Evolutionary conservation across 1,140 invertebrate genomes (phyloP).

Genomic region (Achroia grisella): DNA sequence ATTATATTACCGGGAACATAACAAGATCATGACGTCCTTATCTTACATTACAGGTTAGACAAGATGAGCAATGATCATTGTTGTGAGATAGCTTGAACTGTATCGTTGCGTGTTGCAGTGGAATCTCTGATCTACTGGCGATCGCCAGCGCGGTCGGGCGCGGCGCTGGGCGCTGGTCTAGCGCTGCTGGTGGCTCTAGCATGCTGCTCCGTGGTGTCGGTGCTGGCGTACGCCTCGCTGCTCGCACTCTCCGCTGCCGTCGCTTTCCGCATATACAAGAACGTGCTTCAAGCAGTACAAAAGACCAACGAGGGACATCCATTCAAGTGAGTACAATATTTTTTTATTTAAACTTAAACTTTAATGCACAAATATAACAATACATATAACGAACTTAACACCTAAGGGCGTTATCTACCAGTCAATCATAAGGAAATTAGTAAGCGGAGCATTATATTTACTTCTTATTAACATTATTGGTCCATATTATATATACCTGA

Average conservation of each 20-base stretch:
- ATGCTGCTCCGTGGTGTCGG: conserved; percentile 96
- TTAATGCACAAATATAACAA: no score
- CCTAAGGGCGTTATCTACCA: no score
- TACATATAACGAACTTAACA: no score
- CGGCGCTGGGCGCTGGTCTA: conserved; percentile 91
- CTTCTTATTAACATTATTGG: no score
- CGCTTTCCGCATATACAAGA: conserved; percentile 96
- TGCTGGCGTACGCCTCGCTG: conserved; percentile 93
- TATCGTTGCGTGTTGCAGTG: conserved; percentile 78
- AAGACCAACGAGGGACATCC: conserved; percentile 98
- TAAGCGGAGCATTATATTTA: no score
- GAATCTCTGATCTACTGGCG: conserved; percentile 98
- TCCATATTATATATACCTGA: no score
- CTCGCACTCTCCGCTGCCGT: conserved; percentile 87
- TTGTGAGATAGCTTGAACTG: not conserved
- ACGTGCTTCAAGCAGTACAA: conserved; percentile 95
- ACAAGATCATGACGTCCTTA: no score
- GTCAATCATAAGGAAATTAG: no score
- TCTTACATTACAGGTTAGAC: no score
- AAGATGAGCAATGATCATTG: not conserved
- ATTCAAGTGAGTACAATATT: conserved; percentile 87
- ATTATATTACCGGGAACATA: no score
- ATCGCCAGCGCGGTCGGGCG: conserved; percentile 93
- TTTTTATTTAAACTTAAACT: no score
- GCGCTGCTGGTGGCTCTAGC: conserved; percentile 92